Evolutionary conservation across 2,888 invertebrate genomes (phyloP), one percentile per base, ranked within the genome.

Genomic region (Tetrapedia diversipes): DNA sequence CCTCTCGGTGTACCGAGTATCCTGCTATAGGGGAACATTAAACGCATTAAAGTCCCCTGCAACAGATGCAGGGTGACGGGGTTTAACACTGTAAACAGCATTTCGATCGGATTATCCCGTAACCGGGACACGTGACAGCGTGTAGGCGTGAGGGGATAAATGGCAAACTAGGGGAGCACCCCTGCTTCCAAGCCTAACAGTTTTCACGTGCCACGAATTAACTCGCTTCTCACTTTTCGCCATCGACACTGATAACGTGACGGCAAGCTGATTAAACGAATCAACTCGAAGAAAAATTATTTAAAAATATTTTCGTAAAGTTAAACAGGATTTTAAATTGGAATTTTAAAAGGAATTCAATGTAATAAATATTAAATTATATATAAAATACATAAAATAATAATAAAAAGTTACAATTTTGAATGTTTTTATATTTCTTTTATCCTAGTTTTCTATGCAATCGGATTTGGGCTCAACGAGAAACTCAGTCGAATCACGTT

Each of bases 201-300:
- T 69, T 63, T 75, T 79, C 75, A 66, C 51, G 70, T 79, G 80
- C 79, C 65, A 59, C 53, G 39, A 60, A 69, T 65, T 75, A 70
- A 74, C 57, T 53, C 45, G 74, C 56, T 69, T 63, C 53, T 61
- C 65, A 32, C 41, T 69, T 59, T 60, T 22, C 51, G 51, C 34
- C 63, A 61, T 57, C 32, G 10, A 16, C 3, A 2, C 7, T n/a
- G 29, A 59, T 59, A 37, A 11, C 16, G 14, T 8, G 37, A 51
- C 27, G 24, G 1, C 29, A 16, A 49, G 4, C 37, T 16, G n/a
- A n/a, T n/a, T n/a, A n/a, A n/a, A n/a, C n/a, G n/a, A n/a, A n/a
- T n/a, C n/a, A n/a, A n/a, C n/a, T n/a, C n/a, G n/a, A n/a, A n/a
- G n/a, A n/a, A n/a, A n/a, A n/a, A n/a, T n/a, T n/a, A n/a, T n/a